A percentile compares a stretch with the other conserved stretches of the same genome.
phyloP scores from a whole-genome alignment of 2,113 vertebrate species.

The Osmerus eperlanus region DNA sequence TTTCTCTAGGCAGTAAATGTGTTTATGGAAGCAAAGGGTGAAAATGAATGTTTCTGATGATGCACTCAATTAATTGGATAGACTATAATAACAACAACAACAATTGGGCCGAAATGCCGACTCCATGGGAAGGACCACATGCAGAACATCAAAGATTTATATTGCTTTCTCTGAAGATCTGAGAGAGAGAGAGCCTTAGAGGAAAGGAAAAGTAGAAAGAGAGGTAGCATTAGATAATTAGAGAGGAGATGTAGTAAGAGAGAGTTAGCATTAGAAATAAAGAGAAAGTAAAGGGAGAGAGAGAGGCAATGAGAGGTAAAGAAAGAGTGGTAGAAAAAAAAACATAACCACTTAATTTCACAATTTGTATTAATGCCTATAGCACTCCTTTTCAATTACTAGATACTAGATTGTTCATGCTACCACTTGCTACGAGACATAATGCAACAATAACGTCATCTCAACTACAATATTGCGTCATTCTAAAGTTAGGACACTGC shows the following conservation, averaged over 20 bases:
- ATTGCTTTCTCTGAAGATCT: not conserved
- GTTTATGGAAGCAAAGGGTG: conserved; percentile 54
- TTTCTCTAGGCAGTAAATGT: conserved; percentile 46
- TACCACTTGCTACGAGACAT: too few species aligned
- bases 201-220: not conserved
- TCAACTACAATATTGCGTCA: too few species aligned
- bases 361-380: too few species aligned
- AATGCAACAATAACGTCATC: too few species aligned
- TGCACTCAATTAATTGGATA: conserved; percentile 54
- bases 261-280: not conserved
- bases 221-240: conserved; percentile 1
- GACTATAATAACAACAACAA: not conserved
- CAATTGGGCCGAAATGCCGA: not conserved
- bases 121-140: conserved; percentile 5
- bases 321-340: conserved; percentile 22
- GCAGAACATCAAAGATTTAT: too few species aligned
- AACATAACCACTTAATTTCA: not conserved
- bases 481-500: too few species aligned
- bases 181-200: not conserved
- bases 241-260: not conserved
- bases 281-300: conserved; percentile 2
- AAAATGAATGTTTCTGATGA: conserved; percentile 36
- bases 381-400: too few species aligned
- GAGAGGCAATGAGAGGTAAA: conserved; percentile 1
- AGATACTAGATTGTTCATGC: too few species aligned